These are phyloP conservation scores for Stratiolaelaps scimitus DNA, from an alignment of 1,140 invertebrate species.

Conservation along the genomic window DNA sequence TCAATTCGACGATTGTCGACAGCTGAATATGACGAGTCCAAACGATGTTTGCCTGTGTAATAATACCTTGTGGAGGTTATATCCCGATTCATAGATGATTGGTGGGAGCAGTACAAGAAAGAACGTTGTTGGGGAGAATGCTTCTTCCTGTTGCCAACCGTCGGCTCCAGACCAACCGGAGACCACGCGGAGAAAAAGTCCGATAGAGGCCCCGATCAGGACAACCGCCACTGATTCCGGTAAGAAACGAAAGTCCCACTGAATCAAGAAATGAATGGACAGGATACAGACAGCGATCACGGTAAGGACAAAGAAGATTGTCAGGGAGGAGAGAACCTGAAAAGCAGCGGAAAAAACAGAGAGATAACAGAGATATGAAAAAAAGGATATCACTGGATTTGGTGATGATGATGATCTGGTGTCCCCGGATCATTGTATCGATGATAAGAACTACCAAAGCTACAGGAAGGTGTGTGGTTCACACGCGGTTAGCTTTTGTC, in stretches of 20 bases:
- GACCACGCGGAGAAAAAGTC: constrained; percentile 75
- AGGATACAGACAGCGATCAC: constrained; percentile 82
- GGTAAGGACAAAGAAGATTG: constrained; percentile 88
- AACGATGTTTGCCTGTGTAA: not conserved
- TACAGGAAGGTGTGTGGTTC: no score
- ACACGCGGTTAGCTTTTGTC: no score
- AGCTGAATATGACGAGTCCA: not conserved
- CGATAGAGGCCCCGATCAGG: constrained; percentile 76
- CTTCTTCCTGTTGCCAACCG: constrained; percentile 67
- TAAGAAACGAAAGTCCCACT: constrained; percentile 88
- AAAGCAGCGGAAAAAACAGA: not conserved
- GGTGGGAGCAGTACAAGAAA: constrained; percentile 92
- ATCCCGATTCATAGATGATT: constrained; percentile 97
- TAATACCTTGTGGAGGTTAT: constrained; percentile 82
- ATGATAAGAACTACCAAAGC: no score
- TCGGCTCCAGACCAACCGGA: constrained; percentile 43
- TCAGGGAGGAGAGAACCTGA: constrained; percentile 67
- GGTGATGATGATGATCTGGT: no score
- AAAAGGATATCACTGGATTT: no score
- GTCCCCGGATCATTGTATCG: no score
- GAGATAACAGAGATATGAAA: no score
- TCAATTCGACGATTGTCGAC: no score
- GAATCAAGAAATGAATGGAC: constrained; percentile 81
- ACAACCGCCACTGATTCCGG: constrained; percentile 96
- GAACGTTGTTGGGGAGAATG: constrained; percentile 91